Percentiles rank a stretch among this genome's conserved stretches.
Conservation (phyloP, 2,888 invertebrate species). For the Ectropis crepuscularia region DNA sequence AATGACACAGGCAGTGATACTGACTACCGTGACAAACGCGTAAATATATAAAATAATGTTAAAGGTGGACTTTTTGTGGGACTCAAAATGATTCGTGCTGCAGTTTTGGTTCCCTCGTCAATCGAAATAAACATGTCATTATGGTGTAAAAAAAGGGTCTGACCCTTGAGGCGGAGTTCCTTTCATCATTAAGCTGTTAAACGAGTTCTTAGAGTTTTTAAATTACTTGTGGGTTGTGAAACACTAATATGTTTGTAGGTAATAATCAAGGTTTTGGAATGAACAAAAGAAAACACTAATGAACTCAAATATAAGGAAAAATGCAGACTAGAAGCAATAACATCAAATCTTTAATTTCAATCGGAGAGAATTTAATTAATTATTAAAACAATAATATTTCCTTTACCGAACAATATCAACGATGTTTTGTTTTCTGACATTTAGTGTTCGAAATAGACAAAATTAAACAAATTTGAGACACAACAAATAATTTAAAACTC, state of each 20-base stretch:
- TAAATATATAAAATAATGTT: conserved; percentile 25
- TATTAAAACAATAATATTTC: too few relatives aligned
- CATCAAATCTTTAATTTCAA: too few relatives aligned
- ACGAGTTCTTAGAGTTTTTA: conserved; percentile 17
- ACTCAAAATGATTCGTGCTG: conserved; percentile 27
- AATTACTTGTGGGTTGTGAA: conserved; percentile 7
- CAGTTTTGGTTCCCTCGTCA: conserved; percentile 28
- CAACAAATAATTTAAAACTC: too few relatives aligned
- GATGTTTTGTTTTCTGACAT: too few relatives aligned
- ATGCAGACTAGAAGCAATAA: too few relatives aligned
- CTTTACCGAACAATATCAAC: too few relatives aligned
- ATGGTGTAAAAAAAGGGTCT: conserved; percentile 32
- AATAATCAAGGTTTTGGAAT: conserved; percentile 1
- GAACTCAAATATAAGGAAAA: conserved; percentile 1
- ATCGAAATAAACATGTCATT: conserved; percentile 33
- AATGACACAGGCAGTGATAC: conserved; percentile 9
- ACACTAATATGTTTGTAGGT: neutral
- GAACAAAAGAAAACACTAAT: neutral
- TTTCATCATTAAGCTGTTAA: conserved; percentile 27
- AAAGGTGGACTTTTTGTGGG: conserved; percentile 19
- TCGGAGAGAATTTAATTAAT: too few relatives aligned
- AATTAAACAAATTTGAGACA: too few relatives aligned
- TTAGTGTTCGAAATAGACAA: too few relatives aligned
- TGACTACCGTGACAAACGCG: conserved; percentile 23
- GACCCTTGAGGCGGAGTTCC: conserved; percentile 26